Base-by-base conservation (phyloP, 1,140 invertebrate species). In the Propsilocerus akamusi region DNA sequence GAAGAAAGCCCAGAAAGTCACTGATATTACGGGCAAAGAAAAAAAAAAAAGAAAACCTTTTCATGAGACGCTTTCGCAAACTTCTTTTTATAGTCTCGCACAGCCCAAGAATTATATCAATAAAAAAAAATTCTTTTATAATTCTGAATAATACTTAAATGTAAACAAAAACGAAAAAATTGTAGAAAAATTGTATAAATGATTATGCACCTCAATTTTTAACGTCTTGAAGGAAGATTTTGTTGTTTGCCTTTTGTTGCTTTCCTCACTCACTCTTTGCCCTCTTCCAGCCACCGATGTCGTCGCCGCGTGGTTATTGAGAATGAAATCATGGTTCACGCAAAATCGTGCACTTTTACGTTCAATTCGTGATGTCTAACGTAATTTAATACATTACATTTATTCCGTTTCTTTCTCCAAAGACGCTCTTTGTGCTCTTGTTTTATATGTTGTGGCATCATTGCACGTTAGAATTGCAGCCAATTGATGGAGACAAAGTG, bases 331-430 rank as follows among this genome's bases (percentile, higher is more conserved):
- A 41, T 41, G 34, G 14, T 41, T 41, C 34, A 41, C 34, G 34
- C 34, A 41, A 41, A 41, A 41, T 41, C 34, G 34, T 41, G 34
- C 34, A 41, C n/a, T 41, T 41, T 30, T 41, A 41, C 34, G 34
- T 41, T 41, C 34, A 41, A 41, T 41, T 41, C 34, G 34, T 41
- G 34, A 41, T 41, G 34, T 41, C 34, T 41, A 41, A 41, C 14
- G 34, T 41, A 41, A 41, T 41, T 41, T 41, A 41, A 41, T 41
- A 41, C 34, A 37, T 37, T 37, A 37, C 32, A 41, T 41, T 41
- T 41, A 20, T 20, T 41, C 22, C 22, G 14, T 8, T 17, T 41
- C 22, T 41, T 41, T 8, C 17, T 41, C 34, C 34, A 17, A 14
- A 20, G 17, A 20, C 22, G 32, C 32, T 4, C 20, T 17, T 17